These are phyloP conservation scores for Corapipo altera DNA, from an alignment of 2,113 vertebrate genomes.

Conservation along the genomic window DNA sequence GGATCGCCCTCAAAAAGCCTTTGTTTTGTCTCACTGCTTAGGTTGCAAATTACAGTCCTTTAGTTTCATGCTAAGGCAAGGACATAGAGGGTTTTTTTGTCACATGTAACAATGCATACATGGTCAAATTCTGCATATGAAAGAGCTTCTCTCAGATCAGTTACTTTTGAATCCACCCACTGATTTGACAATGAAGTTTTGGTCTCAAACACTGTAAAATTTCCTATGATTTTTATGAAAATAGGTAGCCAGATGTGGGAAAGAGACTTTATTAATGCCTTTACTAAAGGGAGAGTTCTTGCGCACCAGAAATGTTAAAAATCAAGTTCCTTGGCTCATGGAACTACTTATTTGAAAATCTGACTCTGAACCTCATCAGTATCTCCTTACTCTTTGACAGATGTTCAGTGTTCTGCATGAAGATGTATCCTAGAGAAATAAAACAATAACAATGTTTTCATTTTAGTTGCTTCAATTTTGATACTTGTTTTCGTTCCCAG, in stretches of 20 bases:
- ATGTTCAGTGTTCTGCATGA: neutral
- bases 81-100: neutral
- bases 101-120: neutral
- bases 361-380: neutral
- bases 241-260: neutral
- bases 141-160: neutral
- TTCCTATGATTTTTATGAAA: neutral
- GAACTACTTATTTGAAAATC: neutral
- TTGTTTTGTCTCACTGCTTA: neutral
- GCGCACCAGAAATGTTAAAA: neutral
- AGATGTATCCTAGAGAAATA: neutral
- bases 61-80: neutral
- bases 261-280: neutral
- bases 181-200: neutral
- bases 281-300: neutral
- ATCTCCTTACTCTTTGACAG: neutral
- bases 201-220: neutral
- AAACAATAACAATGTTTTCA: neutral
- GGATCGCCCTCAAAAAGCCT: neutral
- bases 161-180: neutral
- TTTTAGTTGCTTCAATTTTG: slow-evolving; percentile 18
- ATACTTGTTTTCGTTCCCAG: slow-evolving; percentile 23
- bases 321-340: neutral
- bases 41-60: neutral
- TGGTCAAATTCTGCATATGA: neutral